Evolutionary conservation across 2,888 invertebrate species (phyloP), one percentile per base, ranked within the genome.

Genomic region (Agonopterix arenella): DNA sequence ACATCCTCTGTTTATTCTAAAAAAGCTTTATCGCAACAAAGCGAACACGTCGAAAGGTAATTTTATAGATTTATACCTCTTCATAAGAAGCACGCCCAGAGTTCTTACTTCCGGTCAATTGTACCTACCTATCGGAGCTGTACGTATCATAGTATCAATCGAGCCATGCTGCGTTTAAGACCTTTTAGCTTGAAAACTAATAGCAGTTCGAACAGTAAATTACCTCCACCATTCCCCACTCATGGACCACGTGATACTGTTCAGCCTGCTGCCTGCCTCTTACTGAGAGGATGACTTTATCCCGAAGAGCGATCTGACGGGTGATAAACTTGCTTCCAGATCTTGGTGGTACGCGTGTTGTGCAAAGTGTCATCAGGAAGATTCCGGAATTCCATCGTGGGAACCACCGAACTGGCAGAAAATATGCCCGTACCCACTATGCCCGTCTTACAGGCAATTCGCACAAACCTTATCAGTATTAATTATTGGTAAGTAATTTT

Each of bases 331-430:
- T 47, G 40, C 38, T 48, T 46, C 37, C 77, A 94, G 94, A 66
- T 96, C 96, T 52, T 96, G 96, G 95, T 93, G 96, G 90, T 95
- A 93, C 80, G 89, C 93, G 52, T 93, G 95, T 75, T 96, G 96
- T 73, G 84, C 93, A 49, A 93, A 94, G 84, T 96, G 96, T 81
- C 92, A 94, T 61, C 90, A 92, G 62, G 93, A 93, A 84, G 95
- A 95, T 49, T 88, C 90, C 74, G 92, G 91, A 44, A 89, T 90
- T 64, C 92, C 95, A 28, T 93, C 95, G 11, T 96, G 96, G 96
- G 94, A 95, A 73, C 96, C 96, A 11, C 90, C 92, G 0, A 89
- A 93, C 61, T 96, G 96, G 96, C 92, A 93, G 66, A 93, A 92
- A 76, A 76, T 95, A 66, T 96, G 95, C 74, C 96, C 96, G 0